phyloP scores from a whole-genome alignment of 2,888 invertebrate genomes.

The Automeris io region DNA sequence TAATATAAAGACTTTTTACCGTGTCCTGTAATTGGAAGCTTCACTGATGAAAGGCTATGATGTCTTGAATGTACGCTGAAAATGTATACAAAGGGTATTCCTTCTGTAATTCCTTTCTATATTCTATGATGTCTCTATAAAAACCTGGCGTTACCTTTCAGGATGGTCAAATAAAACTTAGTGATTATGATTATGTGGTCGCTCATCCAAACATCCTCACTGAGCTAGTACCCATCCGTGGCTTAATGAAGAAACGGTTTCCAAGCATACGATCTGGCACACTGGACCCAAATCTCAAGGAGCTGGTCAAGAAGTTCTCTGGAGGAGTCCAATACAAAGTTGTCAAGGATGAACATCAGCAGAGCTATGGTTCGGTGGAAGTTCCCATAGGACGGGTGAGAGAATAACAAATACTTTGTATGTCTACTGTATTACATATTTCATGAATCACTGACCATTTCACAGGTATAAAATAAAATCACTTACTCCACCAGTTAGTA shows the following conservation, averaged over 20 bases:
- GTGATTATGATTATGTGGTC: slow-evolving; percentile 84
- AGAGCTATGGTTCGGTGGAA: slow-evolving; percentile 82
- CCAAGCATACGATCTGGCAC: slow-evolving; percentile 83
- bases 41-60: too few species aligned
- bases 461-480: too few species aligned
- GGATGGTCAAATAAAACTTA: slow-evolving; percentile 80
- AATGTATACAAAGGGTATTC: too few species aligned
- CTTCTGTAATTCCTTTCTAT: not conserved
- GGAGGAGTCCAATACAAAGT: slow-evolving; percentile 84
- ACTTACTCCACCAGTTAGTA: too few species aligned
- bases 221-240: slow-evolving; percentile 85
- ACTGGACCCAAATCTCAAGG: slow-evolving; percentile 79
- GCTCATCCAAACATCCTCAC: slow-evolving; percentile 88
- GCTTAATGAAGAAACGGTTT: slow-evolving; percentile 86
- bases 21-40: too few species aligned
- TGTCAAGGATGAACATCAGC: slow-evolving; percentile 80
- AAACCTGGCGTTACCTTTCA: slow-evolving; percentile 32
- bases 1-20: too few species aligned
- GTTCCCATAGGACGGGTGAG: slow-evolving; percentile 83
- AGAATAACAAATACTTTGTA: not conserved
- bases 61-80: too few species aligned
- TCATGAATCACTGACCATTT: too few species aligned
- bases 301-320: slow-evolving; percentile 79
- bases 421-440: too few species aligned
- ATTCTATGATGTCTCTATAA: not conserved